Evolutionary conservation across 2,113 vertebrate species (phyloP).

Genomic region (Aythya baeri): DNA sequence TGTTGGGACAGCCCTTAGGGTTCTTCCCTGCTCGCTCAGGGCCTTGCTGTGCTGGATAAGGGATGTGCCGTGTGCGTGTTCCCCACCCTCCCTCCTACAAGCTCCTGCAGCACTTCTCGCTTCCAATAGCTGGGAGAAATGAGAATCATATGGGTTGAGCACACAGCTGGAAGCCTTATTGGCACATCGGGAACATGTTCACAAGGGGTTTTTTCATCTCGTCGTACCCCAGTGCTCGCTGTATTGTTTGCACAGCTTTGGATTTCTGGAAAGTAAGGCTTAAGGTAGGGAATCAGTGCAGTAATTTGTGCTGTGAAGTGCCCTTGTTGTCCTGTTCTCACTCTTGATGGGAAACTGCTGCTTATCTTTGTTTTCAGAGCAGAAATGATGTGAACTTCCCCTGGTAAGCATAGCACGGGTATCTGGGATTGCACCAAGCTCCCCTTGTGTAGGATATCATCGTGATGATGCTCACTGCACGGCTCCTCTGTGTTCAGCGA

Average conservation of each 20-base stretch:
- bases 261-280: background rate
- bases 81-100: fast-evolving
- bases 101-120: background rate
- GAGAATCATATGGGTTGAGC: background rate
- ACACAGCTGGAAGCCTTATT: background rate
- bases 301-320: background rate
- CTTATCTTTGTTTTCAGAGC: background rate
- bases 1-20: background rate
- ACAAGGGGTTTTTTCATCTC: background rate
- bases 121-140: fast-evolving
- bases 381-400: fast-evolving
- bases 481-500: background rate
- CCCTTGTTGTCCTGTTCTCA: background rate
- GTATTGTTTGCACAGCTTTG: background rate
- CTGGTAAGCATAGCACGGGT: background rate
- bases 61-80: fast-evolving
- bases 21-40: background rate
- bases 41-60: fast-evolving
- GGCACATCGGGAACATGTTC: background rate
- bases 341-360: background rate
- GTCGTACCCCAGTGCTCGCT: background rate
- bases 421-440: background rate
- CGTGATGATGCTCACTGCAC: background rate
- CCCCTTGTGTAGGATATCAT: background rate
- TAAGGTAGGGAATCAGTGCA: background rate